Evolutionary conservation across 2,113 vertebrate species (phyloP).

Genomic region (Petrocephalus zakoni): DNA sequence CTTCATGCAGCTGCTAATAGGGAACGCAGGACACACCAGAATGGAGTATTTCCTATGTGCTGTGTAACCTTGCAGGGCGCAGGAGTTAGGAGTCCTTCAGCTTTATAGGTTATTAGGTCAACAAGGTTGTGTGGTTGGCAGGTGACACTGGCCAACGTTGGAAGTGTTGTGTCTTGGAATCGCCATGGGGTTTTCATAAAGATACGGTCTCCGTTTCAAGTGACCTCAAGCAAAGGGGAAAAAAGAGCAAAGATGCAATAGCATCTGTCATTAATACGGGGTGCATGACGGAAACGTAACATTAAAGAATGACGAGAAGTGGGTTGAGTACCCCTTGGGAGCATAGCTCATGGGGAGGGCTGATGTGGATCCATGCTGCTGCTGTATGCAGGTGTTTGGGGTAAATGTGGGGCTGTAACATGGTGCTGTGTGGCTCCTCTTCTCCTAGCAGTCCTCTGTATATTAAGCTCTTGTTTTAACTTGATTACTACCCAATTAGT

Average conservation of each 20-base stretch:
- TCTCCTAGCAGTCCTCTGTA: background rate
- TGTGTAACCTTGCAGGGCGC: background rate
- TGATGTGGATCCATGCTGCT: background rate
- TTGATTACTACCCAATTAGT: background rate
- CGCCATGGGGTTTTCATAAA: conserved; percentile 13
- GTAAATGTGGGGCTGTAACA: background rate
- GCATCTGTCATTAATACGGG: conserved; percentile 17
- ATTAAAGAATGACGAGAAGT: background rate
- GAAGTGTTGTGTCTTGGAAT: conserved; percentile 20
- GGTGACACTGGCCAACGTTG: background rate
- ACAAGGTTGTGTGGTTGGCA: background rate
- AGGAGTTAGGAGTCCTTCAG: background rate
- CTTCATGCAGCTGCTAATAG: background rate
- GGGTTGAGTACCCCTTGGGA: background rate
- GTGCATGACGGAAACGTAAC: conserved; percentile 7
- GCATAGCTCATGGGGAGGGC: background rate
- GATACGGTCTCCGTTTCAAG: background rate
- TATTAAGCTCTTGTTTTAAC: background rate
- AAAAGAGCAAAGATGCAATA: conserved; percentile 2
- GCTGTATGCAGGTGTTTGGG: background rate
- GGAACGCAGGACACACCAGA: background rate
- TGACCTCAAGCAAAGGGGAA: conserved; percentile 6
- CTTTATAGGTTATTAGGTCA: background rate
- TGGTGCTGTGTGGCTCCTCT: background rate
- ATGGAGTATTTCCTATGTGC: background rate